Percentiles rank a stretch among this genome's conserved stretches.
phyloP scores from a whole-genome alignment of 2,888 invertebrate species.

The Hesperia comma region DNA sequence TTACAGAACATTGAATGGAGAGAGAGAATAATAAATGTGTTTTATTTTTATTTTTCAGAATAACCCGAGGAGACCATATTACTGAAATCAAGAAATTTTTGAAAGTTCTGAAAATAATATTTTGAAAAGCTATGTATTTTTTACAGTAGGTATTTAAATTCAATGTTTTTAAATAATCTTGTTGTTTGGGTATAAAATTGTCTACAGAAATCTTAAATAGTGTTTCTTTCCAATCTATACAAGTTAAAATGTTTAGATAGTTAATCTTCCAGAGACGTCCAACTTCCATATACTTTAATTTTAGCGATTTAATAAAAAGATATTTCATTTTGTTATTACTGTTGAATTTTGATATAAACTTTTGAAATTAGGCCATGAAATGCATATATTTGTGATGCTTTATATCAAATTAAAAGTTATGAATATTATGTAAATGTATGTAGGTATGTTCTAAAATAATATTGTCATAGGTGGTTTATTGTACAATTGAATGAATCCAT shows the following conservation, averaged over 20 bases:
- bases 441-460: neutral
- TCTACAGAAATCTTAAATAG: neutral
- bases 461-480: neutral
- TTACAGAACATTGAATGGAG: too few species aligned
- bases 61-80: slow-evolving; percentile 39
- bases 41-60: slow-evolving; percentile 33
- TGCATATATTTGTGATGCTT: slow-evolving; percentile 1
- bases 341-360: slow-evolving; percentile 28
- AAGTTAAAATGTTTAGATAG: slow-evolving; percentile 8
- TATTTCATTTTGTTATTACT: slow-evolving; percentile 24
- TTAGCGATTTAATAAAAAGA: slow-evolving; percentile 15
- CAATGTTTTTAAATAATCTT: neutral
- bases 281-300: slow-evolving; percentile 21
- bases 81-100: slow-evolving; percentile 20
- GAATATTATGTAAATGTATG: neutral
- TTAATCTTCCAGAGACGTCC: slow-evolving; percentile 24
- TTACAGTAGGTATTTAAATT: neutral
- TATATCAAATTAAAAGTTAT: slow-evolving; percentile 1
- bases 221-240: slow-evolving; percentile 1
- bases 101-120: neutral
- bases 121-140: neutral
- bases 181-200: neutral
- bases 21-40: too few species aligned
- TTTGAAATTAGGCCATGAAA: slow-evolving; percentile 4
- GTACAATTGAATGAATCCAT: neutral